A percentile compares a stretch with the other conserved stretches of the same genome.
Conservation (phyloP, 2,888 invertebrate species). For the Platycnemis pennipes region DNA sequence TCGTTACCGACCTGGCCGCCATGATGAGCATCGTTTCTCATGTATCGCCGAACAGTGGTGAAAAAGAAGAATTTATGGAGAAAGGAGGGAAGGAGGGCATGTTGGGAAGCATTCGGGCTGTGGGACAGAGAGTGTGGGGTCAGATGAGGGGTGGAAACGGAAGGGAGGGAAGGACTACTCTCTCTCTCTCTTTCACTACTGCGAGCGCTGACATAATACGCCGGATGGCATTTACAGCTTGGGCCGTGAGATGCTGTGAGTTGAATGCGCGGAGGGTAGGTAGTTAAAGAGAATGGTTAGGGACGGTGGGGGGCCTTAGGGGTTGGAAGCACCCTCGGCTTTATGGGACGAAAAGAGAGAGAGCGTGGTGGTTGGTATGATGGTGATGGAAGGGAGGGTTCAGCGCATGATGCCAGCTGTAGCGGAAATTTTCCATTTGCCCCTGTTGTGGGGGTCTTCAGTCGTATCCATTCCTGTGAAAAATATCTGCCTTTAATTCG, state of each 20-base stretch:
- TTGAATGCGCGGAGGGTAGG: slow-evolving; percentile 13
- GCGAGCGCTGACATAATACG: slow-evolving; percentile 28
- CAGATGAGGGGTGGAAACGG: neutral
- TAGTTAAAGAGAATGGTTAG: neutral
- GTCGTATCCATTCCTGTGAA: too few species aligned
- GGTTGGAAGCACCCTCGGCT: slow-evolving; percentile 28
- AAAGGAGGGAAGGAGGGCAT: too few species aligned
- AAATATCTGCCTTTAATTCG: too few species aligned
- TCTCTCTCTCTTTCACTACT: neutral
- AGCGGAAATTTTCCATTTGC: slow-evolving; percentile 9
- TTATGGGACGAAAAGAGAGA: slow-evolving; percentile 40
- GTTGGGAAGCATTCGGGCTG: too few species aligned
- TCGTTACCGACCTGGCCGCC: too few species aligned
- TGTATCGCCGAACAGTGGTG: too few species aligned
- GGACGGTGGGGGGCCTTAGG: neutral
- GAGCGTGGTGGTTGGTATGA: neutral
- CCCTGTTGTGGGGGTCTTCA: neutral
- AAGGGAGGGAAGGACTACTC: neutral
- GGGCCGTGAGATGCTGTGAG: slow-evolving; percentile 9
- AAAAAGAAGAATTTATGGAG: too few species aligned
- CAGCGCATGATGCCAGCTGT: neutral
- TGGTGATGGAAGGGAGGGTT: neutral
- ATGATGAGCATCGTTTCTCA: too few species aligned
- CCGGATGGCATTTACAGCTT: slow-evolving; percentile 55
- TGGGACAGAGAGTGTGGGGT: neutral